A percentile compares a stretch with the other conserved stretches of the same genome.
Evolutionary conservation across 2,888 invertebrate genomes (phyloP).

Genomic region (Cyclophora albipunctata): DNA sequence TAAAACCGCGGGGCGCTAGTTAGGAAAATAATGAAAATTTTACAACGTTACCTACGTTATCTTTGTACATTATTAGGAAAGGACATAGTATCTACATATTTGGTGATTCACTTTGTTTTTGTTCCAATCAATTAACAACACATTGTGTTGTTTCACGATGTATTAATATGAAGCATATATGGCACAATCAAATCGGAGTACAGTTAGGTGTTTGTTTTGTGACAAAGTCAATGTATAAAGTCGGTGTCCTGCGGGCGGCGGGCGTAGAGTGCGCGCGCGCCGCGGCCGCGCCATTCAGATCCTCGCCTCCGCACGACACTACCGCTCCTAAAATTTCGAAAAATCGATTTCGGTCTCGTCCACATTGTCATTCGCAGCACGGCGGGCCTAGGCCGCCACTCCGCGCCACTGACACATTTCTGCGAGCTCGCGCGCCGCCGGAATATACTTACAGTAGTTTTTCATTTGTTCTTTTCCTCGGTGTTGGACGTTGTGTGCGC

Average conservation of each 20-base stretch:
- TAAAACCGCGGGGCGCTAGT: no score
- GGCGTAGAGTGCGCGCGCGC: conserved; percentile 31
- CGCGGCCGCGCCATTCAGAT: conserved; percentile 56
- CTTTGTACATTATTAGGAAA: no score
- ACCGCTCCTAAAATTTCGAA: conserved; percentile 59
- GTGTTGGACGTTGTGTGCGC: conserved; percentile 50
- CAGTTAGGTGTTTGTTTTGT: conserved; percentile 55
- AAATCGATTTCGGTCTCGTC: conserved; percentile 45
- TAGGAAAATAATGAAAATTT: no score
- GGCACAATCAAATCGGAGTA: conserved; percentile 31
- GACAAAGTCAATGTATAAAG: conserved; percentile 70
- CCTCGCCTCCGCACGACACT: conserved; percentile 53
- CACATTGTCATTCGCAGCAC: conserved; percentile 53
- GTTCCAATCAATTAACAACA: conserved; percentile 12
- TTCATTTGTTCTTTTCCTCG: conserved; percentile 41
- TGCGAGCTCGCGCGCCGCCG: conserved; percentile 62
- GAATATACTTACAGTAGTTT: conserved; percentile 61
- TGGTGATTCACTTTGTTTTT: conserved; percentile 10
- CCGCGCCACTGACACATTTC: conserved; percentile 75
- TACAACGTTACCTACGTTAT: no score
- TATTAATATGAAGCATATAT: conserved; percentile 15
- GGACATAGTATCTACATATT: no score
- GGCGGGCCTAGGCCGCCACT: conserved; percentile 64
- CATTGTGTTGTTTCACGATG: background rate
- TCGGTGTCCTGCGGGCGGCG: conserved; percentile 68